Evolutionary conservation across 2,888 invertebrate genomes (phyloP), one percentile per base, ranked within the genome.

Genomic region (Caenorhabditis imperialis): DNA sequence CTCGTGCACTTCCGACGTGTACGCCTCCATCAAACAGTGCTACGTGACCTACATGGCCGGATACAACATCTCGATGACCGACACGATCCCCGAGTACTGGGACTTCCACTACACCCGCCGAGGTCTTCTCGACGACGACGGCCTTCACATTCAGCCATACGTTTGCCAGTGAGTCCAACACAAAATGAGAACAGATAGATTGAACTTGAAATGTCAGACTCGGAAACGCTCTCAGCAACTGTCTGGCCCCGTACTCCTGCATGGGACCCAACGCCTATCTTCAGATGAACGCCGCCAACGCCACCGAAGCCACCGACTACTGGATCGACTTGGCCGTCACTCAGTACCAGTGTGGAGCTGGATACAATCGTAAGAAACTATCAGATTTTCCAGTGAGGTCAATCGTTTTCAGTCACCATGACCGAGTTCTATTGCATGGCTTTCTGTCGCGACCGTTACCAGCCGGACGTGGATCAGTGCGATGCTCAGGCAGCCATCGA

Each of bases 241-340:
- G 79, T 38, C 40, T 77, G 40, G 55, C 58, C 10, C 75, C 63
- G 14, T 70, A 60, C 37, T 35, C 61, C 4, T 79, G 79, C 53
- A 57, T 77, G 62, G 71, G 71, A 42, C 57, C 73, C 10, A 65
- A 69, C 16, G 63, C 60, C n/a, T 75, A 73, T 54, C 35, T 72
- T 27, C 51, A 73, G 18, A 57, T 79, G 55, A 73, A 73, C 30
- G 77, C 70, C 12, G 63, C 67, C 47, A 79, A 79, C 35, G 27
- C 65, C 51, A 77, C 79, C 27, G 70, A 79, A 25, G 77, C 77
- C 14, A 55, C 44, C 35, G 79, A 79, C 47, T 79, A 77, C 30
- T 77, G 75, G 75, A 75, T 79, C 22, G 79, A 79, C 35, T 44
- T 77, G 51, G 79, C 77, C n/a, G 75, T 79, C 16, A 73, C 79